Conservation (phyloP, 2,888 invertebrate species). For the Euplexia lucipara region DNA sequence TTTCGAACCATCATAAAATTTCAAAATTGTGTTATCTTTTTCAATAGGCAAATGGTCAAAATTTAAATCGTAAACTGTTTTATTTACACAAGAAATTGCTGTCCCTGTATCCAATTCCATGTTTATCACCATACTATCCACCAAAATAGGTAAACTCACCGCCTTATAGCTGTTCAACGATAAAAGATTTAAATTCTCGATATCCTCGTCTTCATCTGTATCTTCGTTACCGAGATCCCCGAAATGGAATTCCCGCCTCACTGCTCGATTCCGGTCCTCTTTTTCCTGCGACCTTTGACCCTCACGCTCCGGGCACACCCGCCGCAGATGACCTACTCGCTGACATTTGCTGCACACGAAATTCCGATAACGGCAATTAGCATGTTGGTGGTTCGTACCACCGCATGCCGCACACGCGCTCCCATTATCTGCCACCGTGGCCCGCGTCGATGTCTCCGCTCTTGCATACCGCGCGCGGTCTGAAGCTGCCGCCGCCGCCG, state of each 20-base stretch:
- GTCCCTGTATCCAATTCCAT: slow-evolving; percentile 29
- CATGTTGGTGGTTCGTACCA: background rate
- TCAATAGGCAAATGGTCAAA: background rate
- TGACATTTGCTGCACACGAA: too few relatives aligned
- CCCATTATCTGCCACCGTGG: background rate
- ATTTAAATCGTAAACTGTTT: background rate
- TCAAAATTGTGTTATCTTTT: too few relatives aligned
- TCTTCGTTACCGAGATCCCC: background rate
- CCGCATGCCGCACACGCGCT: background rate
- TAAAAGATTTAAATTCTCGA: background rate
- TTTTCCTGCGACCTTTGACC: background rate
- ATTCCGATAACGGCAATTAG: background rate
- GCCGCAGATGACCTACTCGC: background rate
- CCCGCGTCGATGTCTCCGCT: background rate
- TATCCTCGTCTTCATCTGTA: background rate
- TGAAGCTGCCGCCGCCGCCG: background rate
- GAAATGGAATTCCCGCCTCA: background rate
- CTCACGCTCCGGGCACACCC: background rate
- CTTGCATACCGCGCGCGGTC: background rate
- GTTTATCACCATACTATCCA: background rate
- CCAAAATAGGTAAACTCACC: slow-evolving; percentile 13
- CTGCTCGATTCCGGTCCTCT: background rate
- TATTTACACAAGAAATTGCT: slow-evolving; percentile 10
- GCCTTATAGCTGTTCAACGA: background rate
- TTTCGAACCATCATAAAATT: slow-evolving; percentile 43